These are phyloP conservation scores for Uria lomvia DNA, from an alignment of 2,113 vertebrate species.

Conservation along the genomic window DNA sequence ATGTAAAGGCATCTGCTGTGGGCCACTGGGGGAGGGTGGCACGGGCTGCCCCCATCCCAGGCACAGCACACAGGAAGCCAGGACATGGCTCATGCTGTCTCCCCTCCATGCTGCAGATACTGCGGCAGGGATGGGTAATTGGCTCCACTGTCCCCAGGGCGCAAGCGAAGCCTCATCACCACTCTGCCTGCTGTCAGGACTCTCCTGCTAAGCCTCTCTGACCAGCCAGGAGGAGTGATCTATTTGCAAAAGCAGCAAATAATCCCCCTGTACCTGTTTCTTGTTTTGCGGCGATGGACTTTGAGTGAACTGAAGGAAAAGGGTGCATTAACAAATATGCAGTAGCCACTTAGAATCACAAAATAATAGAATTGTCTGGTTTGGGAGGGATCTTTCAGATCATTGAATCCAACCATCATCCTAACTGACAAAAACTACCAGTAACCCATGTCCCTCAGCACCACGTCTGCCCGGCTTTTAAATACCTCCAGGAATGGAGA, in stretches of 20 bases:
- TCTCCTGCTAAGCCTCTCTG: neutral
- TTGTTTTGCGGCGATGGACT: neutral
- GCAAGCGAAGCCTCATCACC: rapidly evolving
- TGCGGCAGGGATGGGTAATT: rapidly evolving
- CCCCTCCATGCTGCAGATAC: rapidly evolving
- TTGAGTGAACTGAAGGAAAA: neutral
- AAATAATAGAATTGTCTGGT: neutral
- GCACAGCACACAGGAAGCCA: rapidly evolving
- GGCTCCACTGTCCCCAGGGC: rapidly evolving
- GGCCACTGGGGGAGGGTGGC: neutral
- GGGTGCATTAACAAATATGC: neutral
- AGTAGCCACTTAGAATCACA: neutral
- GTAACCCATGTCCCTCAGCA: neutral
- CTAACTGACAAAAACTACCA: neutral
- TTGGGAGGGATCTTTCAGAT: neutral
- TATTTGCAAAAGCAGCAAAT: neutral
- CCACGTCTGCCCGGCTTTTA: neutral
- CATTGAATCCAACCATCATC: neutral
- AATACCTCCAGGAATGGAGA: neutral
- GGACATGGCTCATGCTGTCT: neutral
- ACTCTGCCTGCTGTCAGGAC: rapidly evolving
- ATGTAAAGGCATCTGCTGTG: neutral
- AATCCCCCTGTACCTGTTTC: neutral
- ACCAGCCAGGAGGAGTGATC: neutral
- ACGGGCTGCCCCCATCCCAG: neutral